Percentiles rank a stretch among this genome's conserved stretches.
Conservation (phyloP, 2,797 vertebrate genomes). For the Sparidentex hasta region DNA sequence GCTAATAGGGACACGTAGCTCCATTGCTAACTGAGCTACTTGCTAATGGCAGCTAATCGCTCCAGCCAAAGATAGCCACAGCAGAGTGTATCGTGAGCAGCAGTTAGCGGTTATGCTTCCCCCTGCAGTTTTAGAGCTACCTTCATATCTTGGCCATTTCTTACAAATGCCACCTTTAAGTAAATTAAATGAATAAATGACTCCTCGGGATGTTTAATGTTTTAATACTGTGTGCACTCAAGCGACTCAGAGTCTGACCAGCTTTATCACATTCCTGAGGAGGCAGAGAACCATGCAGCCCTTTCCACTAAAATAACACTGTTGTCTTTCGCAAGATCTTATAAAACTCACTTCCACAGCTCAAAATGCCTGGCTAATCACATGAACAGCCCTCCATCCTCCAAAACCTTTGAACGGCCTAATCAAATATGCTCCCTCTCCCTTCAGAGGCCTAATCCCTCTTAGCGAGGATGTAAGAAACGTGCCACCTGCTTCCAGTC, state of each 20-base stretch:
- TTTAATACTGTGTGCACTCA: neutral
- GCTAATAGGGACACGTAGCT: no score
- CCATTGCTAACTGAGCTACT: no score
- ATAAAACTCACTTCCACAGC: constrained; percentile 53
- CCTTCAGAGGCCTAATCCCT: constrained; percentile 72
- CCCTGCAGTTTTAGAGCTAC: no score
- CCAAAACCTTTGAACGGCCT: constrained; percentile 67
- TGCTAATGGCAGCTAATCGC: no score
- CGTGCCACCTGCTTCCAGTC: constrained; percentile 73
- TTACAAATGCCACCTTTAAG: neutral
- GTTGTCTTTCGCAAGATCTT: constrained; percentile 62
- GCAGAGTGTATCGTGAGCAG: no score
- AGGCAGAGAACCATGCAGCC: neutral
- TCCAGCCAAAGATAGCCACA: no score
- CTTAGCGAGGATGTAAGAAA: constrained; percentile 68
- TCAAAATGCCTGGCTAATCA: constrained; percentile 76
- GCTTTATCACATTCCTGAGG: constrained; percentile 35
- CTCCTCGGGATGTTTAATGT: neutral
- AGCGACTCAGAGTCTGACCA: constrained; percentile 1
- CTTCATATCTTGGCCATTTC: no score
- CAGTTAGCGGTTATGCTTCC: no score
- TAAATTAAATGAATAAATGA: neutral
- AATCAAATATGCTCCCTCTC: constrained; percentile 69
- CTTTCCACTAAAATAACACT: constrained; percentile 30
- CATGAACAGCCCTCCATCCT: constrained; percentile 60